Evolutionary conservation across 2,888 invertebrate species (phyloP).

Genomic region (Lysandra bellargus): DNA sequence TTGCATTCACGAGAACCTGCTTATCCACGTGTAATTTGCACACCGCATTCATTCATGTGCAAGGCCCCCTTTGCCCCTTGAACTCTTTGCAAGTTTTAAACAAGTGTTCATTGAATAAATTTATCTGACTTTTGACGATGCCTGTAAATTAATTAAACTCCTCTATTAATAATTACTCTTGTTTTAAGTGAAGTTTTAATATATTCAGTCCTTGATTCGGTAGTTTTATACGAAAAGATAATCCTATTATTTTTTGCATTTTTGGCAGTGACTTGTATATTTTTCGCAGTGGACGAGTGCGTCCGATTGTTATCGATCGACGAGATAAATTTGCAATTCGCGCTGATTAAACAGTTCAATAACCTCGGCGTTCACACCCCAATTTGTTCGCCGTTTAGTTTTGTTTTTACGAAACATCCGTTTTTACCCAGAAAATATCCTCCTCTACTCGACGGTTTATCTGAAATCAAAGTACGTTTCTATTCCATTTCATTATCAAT

Average conservation of each 20-base stretch:
- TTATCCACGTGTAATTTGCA: background rate
- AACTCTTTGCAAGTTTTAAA: background rate
- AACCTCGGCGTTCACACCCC: slow-evolving; percentile 25
- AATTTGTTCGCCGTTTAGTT: slow-evolving; percentile 21
- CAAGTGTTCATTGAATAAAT: background rate
- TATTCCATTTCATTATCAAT: slow-evolving; percentile 13
- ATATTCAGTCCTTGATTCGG: background rate
- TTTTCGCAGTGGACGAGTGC: slow-evolving; percentile 8
- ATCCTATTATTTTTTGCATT: background rate
- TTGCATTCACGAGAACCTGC: slow-evolving; percentile 20
- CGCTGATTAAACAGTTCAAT: slow-evolving; percentile 25
- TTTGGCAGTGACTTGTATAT: slow-evolving; percentile 9
- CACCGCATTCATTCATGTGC: background rate
- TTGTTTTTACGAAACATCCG: background rate
- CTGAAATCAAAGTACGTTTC: background rate
- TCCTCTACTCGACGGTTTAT: background rate
- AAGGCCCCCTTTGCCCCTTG: background rate
- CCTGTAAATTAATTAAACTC: background rate
- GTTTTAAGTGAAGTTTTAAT: background rate
- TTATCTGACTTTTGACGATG: background rate
- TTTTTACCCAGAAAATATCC: background rate
- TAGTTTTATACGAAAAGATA: background rate
- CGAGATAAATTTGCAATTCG: slow-evolving; percentile 26
- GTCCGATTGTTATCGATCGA: slow-evolving; percentile 26
- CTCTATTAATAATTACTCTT: background rate